Evolutionary conservation across 2,797 vertebrate species (phyloP).

Genomic region (Acridotheres tristis): DNA sequence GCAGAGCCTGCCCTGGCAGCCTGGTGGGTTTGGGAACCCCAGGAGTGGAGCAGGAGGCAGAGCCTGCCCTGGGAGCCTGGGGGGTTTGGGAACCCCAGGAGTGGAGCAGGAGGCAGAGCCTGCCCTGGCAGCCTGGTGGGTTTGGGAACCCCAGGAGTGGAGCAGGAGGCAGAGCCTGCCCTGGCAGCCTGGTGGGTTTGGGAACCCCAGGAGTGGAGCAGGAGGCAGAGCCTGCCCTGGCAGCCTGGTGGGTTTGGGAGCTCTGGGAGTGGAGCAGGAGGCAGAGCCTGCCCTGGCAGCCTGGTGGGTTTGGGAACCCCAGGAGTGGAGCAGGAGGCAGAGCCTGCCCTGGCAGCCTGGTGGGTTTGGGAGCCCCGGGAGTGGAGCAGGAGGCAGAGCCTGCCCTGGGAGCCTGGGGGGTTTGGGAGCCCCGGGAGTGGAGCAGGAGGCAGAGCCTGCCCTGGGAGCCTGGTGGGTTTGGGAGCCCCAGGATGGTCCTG

Average conservation of each 20-base stretch:
- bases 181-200: background rate
- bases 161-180: background rate
- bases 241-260: no score
- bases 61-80: background rate
- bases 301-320: no score
- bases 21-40: accelerated
- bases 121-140: background rate
- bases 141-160: background rate
- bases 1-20: background rate
- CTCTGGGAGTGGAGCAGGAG: background rate
- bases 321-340: background rate
- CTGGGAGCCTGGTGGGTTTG: background rate
- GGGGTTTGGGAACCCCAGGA: accelerated
- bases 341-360: background rate
- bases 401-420: background rate
- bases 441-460: background rate
- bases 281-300: background rate
- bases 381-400: background rate
- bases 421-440: background rate
- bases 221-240: background rate
- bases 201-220: background rate
- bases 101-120: background rate
- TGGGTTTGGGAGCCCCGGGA: background rate
- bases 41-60: background rate
- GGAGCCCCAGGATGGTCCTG: background rate